Evolutionary conservation across 2,797 vertebrate species (phyloP).

Genomic region (Pogonophryne albipinna): DNA sequence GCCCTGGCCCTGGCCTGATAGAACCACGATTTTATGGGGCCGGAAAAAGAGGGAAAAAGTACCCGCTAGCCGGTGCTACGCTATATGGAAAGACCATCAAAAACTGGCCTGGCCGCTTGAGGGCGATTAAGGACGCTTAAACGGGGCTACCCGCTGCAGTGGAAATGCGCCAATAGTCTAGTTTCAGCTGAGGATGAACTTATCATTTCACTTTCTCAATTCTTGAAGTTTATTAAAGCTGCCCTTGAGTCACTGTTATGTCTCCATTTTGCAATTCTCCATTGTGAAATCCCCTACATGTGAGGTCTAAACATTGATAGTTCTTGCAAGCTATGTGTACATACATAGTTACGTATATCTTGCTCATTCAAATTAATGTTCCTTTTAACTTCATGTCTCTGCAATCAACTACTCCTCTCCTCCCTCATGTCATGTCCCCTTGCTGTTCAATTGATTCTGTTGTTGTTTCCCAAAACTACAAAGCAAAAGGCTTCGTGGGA

Average conservation of each 20-base stretch:
- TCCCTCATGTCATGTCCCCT: conserved; percentile 48
- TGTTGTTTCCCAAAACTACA: conserved; percentile 74
- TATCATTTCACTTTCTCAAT: conserved; percentile 59
- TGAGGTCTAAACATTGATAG: conserved; percentile 10
- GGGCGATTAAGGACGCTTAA: no score
- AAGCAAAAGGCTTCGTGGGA: conserved; percentile 69
- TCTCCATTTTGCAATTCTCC: conserved; percentile 34
- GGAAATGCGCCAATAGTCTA: no score
- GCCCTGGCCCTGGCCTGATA: no score
- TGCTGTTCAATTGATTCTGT: conserved; percentile 73
- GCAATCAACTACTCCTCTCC: conserved; percentile 45
- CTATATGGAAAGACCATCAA: no score
- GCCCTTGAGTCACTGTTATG: conserved; percentile 63
- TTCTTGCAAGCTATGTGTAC: conserved; percentile 27
- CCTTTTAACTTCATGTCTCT: conserved; percentile 38
- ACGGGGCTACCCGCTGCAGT: no score
- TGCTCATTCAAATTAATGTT: conserved; percentile 24
- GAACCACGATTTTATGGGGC: no score
- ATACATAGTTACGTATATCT: conserved; percentile 35
- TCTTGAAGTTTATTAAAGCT: conserved; percentile 54
- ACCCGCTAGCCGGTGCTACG: no score
- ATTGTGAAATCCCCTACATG: conserved; percentile 25
- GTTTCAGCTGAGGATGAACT: conserved; percentile 62
- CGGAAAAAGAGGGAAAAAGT: no score
- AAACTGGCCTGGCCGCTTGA: no score